A percentile compares a stretch with the other conserved stretches of the same genome.
These are phyloP conservation scores for Mylabris sibirica DNA, from an alignment of 2,888 invertebrate species.

Conservation along the genomic window DNA sequence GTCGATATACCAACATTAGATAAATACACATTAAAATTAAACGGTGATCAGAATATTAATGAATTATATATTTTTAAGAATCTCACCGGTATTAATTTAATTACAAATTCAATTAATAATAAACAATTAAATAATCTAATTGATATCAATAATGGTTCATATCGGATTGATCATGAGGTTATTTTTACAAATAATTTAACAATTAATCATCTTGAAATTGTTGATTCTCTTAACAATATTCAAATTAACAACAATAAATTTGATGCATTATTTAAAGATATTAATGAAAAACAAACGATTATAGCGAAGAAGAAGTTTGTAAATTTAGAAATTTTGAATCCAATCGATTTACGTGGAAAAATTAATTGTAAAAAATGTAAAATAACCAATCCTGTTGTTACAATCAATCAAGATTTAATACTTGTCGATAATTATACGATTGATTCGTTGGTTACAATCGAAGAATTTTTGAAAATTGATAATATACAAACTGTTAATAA, in stretches of 20 bases:
- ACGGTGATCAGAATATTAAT: constrained; percentile 63
- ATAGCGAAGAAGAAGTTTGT: constrained; percentile 61
- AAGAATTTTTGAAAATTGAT: constrained; percentile 53
- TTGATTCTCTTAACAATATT: constrained; percentile 62
- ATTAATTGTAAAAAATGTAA: constrained; percentile 60
- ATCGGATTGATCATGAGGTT: constrained; percentile 60
- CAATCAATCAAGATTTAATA: constrained; percentile 59
- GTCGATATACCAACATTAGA: constrained; percentile 60
- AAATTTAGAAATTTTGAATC: constrained; percentile 60
- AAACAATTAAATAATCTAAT: constrained; percentile 55
- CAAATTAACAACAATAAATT: constrained; percentile 58
- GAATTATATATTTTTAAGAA: constrained; percentile 53
- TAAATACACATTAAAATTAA: constrained; percentile 61
- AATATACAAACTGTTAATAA: constrained; percentile 51
- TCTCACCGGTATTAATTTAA: constrained; percentile 53
- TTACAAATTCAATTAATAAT: constrained; percentile 38
- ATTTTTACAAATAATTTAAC: constrained; percentile 58
- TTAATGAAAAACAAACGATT: constrained; percentile 59
- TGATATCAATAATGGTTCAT: constrained; percentile 56
- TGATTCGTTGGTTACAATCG: constrained; percentile 62
- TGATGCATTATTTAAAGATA: constrained; percentile 60
- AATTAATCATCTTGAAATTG: constrained; percentile 58
- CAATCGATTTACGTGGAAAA: constrained; percentile 61
- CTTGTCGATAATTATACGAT: constrained; percentile 61
- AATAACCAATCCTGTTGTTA: constrained; percentile 61